phyloP scores from a whole-genome alignment of 1,140 invertebrate species.

The Archegozetes longisetosus region DNA sequence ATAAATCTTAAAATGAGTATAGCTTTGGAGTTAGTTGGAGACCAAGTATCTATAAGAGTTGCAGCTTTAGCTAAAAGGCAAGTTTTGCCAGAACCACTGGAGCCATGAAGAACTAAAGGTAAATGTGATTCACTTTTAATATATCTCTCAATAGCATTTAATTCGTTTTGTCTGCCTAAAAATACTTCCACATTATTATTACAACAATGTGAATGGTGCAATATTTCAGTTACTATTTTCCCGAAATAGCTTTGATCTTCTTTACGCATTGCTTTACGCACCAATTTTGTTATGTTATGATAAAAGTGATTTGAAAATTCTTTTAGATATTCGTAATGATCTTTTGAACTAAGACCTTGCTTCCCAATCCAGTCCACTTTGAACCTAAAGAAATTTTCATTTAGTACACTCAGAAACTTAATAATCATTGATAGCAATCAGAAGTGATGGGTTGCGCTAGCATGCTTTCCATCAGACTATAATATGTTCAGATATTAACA shows the following conservation, averaged over 20 bases:
- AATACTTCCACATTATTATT: constrained; percentile 92
- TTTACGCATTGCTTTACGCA: constrained; percentile 84
- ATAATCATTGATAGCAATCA: no score
- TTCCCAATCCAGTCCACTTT: constrained; percentile 93
- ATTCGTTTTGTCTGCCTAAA: constrained; percentile 74
- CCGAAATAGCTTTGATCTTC: constrained; percentile 84
- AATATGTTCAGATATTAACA: no score
- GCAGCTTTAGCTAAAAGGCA: constrained; percentile 85
- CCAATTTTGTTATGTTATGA: constrained; percentile 76
- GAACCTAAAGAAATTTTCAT: constrained; percentile 52
- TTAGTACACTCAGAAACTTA: no score
- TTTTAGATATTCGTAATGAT: constrained; percentile 82
- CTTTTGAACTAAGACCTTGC: constrained; percentile 79
- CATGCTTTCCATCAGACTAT: no score
- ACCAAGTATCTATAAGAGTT: constrained; percentile 39
- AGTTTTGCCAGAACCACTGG: constrained; percentile 93
- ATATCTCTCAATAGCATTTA: constrained; percentile 64
- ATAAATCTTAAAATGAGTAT: constrained; percentile 80
- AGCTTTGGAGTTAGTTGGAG: constrained; percentile 41
- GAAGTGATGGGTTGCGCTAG: no score
- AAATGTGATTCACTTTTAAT: constrained; percentile 54
- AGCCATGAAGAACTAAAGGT: constrained; percentile 83
- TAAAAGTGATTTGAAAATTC: constrained; percentile 93
- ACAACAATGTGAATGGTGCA: constrained; percentile 90
- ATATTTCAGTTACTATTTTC: constrained; percentile 83